phyloP scores from a whole-genome alignment of 2,113 vertebrate species.

The Neodontobutis hainanensis region DNA sequence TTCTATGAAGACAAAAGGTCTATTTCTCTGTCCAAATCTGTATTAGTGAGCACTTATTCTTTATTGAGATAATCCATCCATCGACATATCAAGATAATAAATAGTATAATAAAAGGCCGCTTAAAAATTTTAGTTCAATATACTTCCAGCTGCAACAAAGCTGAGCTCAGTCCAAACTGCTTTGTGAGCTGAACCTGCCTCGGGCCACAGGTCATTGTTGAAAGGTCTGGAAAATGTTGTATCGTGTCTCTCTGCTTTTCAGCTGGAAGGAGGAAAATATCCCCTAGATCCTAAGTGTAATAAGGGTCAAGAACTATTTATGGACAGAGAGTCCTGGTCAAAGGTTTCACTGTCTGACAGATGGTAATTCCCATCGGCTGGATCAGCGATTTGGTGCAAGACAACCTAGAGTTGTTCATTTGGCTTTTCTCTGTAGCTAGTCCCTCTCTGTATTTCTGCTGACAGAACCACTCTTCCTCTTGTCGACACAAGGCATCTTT shows the following conservation, averaged over 20 bases:
- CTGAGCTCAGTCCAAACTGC: slow-evolving; percentile 14
- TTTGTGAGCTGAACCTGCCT: slow-evolving; percentile 38
- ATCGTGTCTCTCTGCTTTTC: slow-evolving; percentile 39
- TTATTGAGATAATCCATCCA: too few relatives aligned
- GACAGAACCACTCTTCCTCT: slow-evolving; percentile 50
- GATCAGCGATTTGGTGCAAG: slow-evolving; percentile 61
- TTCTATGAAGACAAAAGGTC: too few relatives aligned
- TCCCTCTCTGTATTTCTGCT: slow-evolving; percentile 48
- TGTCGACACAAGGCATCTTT: slow-evolving; percentile 43
- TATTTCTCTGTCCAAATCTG: too few relatives aligned
- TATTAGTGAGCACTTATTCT: too few relatives aligned
- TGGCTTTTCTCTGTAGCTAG: slow-evolving; percentile 25
- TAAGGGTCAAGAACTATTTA: slow-evolving; percentile 61
- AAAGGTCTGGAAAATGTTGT: slow-evolving; percentile 32
- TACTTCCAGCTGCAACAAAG: background rate
- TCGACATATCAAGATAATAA: too few relatives aligned
- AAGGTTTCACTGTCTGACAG: slow-evolving; percentile 63
- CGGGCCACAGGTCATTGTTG: slow-evolving; percentile 29
- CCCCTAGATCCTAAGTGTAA: slow-evolving; percentile 44
- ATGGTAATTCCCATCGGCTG: slow-evolving; percentile 56
- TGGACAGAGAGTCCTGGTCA: slow-evolving; percentile 49
- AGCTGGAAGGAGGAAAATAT: slow-evolving; percentile 25
- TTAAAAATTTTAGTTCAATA: too few relatives aligned
- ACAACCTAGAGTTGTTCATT: slow-evolving; percentile 45
- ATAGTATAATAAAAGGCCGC: too few relatives aligned